Conservation (phyloP, 1,140 invertebrate genomes). For the roundworm (Caenorhabditis elegans) region WBcel235 BX284604.4:3386001-3386500, state of each 20-base stretch:
- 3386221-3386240: background rate
- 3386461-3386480: too few species aligned
- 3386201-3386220: background rate
- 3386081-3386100: conserved; percentile 69
- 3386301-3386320: too few species aligned
- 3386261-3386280: too few species aligned
- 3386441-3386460: too few species aligned
- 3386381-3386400: too few species aligned
- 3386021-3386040: conserved; percentile 81
- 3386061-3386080: conserved; percentile 90
- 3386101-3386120: conserved; percentile 48
- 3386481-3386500: too few species aligned
- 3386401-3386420: too few species aligned
- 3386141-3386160: conserved; percentile 46
- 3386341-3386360: too few species aligned
- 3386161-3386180: conserved; percentile 42
- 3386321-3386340: too few species aligned
- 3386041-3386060: conserved; percentile 86
- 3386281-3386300: too few species aligned
- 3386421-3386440: too few species aligned
- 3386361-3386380: too few species aligned
- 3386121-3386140: conserved; percentile 48
- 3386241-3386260: background rate
- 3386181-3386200: background rate
- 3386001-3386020: conserved; percentile 45